These are phyloP conservation scores for Germaria angustata DNA, from an alignment of 2,888 invertebrate genomes.

Conservation along the genomic window DNA sequence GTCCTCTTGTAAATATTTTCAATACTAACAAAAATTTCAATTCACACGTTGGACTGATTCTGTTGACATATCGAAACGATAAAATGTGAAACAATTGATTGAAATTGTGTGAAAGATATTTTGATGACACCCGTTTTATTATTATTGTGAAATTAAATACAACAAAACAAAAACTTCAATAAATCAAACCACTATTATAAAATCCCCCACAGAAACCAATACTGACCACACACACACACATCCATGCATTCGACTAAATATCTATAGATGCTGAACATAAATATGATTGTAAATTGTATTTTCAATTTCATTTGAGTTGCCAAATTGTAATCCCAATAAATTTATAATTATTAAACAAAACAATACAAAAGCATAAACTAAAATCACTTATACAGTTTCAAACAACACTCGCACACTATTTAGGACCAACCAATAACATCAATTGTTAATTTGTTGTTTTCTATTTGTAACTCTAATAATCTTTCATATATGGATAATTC, in stretches of 20 bases:
- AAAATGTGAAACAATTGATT: conserved; percentile 51
- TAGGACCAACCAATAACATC: background rate
- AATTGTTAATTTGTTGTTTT: conserved; percentile 23
- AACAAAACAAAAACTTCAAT: background rate
- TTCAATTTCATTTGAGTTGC: conserved; percentile 39
- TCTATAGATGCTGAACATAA: no score
- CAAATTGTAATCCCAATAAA: conserved; percentile 61
- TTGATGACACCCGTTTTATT: conserved; percentile 57
- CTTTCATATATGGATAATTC: background rate
- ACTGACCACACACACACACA: conserved; percentile 2
- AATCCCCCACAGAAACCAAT: background rate
- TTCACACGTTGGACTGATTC: conserved; percentile 48
- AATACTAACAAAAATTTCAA: background rate
- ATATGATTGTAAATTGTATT: conserved; percentile 12
- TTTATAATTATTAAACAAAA: conserved; percentile 59
- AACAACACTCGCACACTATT: background rate
- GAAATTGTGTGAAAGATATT: conserved; percentile 63
- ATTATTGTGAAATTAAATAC: conserved; percentile 6
- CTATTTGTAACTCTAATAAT: background rate
- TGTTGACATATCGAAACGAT: conserved; percentile 60
- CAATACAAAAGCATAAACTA: conserved; percentile 17
- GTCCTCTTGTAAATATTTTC: background rate
- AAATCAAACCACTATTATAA: conserved; percentile 6
- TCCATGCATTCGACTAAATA: background rate
- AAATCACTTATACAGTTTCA: background rate